phyloP scores from a whole-genome alignment of 1,140 invertebrate genomes.

The Mesaphorura yosii region DNA sequence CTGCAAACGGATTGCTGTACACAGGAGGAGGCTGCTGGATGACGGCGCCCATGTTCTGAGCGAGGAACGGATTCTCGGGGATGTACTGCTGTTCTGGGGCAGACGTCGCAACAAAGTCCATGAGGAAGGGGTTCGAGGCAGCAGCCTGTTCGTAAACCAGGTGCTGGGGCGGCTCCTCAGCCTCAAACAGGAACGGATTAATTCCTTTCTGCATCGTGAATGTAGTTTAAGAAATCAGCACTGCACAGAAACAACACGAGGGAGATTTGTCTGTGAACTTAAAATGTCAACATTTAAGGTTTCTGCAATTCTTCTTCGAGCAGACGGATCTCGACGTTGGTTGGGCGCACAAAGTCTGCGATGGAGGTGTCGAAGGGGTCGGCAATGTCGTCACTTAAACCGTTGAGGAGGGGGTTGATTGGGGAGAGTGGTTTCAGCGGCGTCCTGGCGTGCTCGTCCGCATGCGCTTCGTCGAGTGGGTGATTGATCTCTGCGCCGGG shows the following conservation, averaged over 20 bases:
- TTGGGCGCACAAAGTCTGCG: slow-evolving; percentile 60
- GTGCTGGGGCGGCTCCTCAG: slow-evolving; percentile 9
- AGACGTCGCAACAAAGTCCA: slow-evolving; percentile 33
- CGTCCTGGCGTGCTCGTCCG: neutral
- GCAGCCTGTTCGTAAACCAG: neutral
- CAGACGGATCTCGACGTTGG: slow-evolving; percentile 45
- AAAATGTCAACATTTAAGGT: neutral
- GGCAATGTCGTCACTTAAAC: slow-evolving; percentile 10
- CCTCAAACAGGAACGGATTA: slow-evolving; percentile 60
- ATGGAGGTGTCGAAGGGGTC: slow-evolving; percentile 81
- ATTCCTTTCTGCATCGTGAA: slow-evolving; percentile 29
- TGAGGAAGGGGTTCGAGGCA: slow-evolving; percentile 25
- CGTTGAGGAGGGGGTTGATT: neutral
- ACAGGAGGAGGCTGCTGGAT: too few species aligned
- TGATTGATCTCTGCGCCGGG: neutral
- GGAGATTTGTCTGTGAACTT: neutral
- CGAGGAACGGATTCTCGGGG: neutral
- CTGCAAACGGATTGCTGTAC: slow-evolving; percentile 31
- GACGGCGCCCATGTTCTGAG: too few species aligned
- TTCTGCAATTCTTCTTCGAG: slow-evolving; percentile 28
- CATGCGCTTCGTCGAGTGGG: neutral
- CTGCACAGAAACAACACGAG: neutral
- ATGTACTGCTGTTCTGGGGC: slow-evolving; percentile 7
- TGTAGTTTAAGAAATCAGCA: neutral
- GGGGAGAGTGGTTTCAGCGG: slow-evolving; percentile 1